A percentile compares a stretch with the other conserved stretches of the same genome.
These are phyloP conservation scores for Harlomillsia oculata DNA, from an alignment of 1,140 invertebrate species.

Conservation along the genomic window DNA sequence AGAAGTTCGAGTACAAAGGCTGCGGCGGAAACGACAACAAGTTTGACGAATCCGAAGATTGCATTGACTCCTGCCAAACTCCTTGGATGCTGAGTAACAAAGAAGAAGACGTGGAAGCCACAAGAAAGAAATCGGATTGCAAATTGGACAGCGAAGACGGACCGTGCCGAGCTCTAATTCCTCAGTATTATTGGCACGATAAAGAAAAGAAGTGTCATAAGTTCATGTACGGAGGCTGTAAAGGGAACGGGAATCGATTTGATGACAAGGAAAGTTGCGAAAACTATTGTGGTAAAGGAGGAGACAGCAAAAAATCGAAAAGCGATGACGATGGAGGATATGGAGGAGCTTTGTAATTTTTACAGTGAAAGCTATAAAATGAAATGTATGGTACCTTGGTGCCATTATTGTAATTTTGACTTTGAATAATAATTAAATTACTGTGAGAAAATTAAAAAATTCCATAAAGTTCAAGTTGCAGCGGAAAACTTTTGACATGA, in stretches of 20 bases:
- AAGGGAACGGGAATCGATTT: conserved; percentile 9
- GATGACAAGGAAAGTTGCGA: background rate
- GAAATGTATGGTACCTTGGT: no score
- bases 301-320: background rate
- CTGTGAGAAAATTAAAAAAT: no score
- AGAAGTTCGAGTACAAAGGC: background rate
- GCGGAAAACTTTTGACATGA: no score
- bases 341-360: no score
- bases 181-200: conserved; percentile 1
- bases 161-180: conserved; percentile 5
- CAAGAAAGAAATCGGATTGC: background rate
- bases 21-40: conserved; percentile 5
- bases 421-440: no score
- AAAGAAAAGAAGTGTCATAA: background rate
- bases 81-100: background rate
- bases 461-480: no score
- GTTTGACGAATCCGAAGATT: background rate
- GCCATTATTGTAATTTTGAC: no score
- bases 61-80: conserved; percentile 5
- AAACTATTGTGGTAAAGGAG: background rate
- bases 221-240: conserved; percentile 6
- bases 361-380: no score
- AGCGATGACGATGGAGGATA: background rate
- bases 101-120: background rate
- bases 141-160: background rate